A percentile compares a stretch with the other conserved stretches of the same genome.
Conservation (phyloP, 2,113 vertebrate genomes). For the Grammomys surdaster region DNA sequence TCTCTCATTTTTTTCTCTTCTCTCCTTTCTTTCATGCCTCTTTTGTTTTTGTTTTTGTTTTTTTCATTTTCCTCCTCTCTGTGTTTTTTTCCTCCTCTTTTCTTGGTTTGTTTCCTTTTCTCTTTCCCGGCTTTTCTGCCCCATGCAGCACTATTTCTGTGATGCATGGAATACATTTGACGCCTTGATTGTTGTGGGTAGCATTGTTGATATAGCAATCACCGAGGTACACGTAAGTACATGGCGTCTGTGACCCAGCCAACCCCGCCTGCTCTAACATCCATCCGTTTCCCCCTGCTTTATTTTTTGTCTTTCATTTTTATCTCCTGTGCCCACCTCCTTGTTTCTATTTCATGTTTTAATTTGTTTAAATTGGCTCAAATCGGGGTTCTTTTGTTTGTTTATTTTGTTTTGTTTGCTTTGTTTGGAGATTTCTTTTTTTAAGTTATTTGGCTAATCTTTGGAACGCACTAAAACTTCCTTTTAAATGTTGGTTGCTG, state of each 20-base stretch:
- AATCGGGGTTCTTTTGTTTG: slow-evolving; percentile 65
- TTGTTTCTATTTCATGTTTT: slow-evolving; percentile 81
- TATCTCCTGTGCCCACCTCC: slow-evolving; percentile 70
- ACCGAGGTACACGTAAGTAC: slow-evolving; percentile 99
- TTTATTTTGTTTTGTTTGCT: slow-evolving; percentile 39
- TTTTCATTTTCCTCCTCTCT: slow-evolving; percentile 79
- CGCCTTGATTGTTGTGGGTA: slow-evolving; percentile 99
- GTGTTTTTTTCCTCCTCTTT: slow-evolving; percentile 86
- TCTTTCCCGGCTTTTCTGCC: slow-evolving; percentile 86
- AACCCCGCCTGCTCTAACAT: slow-evolving; percentile 92
- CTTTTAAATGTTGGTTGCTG: slow-evolving; percentile 84
- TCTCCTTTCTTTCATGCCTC: slow-evolving; percentile 91
- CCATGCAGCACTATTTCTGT: slow-evolving; percentile 99
- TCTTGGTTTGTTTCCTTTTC: slow-evolving; percentile 85
- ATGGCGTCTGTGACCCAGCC: slow-evolving; percentile 91
- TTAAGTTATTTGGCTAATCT: slow-evolving; percentile 65
- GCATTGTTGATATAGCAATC: slow-evolving; percentile 99
- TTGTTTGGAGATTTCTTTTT: slow-evolving; percentile 65
- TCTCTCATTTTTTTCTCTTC: slow-evolving; percentile 97
- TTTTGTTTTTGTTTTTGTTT: slow-evolving; percentile 77
- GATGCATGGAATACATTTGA: slow-evolving; percentile 99
- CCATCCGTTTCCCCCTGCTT: slow-evolving; percentile 85
- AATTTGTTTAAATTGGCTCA: slow-evolving; percentile 85
- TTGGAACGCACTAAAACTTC: slow-evolving; percentile 83
- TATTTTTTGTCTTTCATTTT: slow-evolving; percentile 73